These are phyloP conservation scores for Trachelus tabidus DNA, from an alignment of 2,888 invertebrate genomes.

Conservation along the genomic window DNA sequence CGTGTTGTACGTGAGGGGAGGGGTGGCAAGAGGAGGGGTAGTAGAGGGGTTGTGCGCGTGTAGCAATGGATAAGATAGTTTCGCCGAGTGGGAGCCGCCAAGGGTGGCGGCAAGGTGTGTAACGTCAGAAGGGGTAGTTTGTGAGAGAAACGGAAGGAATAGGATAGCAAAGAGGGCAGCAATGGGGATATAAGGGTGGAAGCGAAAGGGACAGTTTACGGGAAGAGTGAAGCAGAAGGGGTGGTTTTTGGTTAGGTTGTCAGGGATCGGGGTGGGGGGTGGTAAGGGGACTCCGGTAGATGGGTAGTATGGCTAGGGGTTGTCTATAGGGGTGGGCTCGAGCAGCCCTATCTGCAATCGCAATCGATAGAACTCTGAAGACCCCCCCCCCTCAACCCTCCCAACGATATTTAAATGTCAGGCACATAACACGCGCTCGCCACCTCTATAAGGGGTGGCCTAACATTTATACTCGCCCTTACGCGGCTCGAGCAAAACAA, in stretches of 20 bases:
- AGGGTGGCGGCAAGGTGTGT: not conserved
- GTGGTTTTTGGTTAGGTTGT: not conserved
- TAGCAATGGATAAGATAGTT: not conserved
- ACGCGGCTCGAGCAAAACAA: constrained; percentile 15
- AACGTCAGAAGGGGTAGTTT: not conserved
- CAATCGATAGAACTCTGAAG: constrained; percentile 48
- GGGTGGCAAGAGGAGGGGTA: constrained; percentile 5
- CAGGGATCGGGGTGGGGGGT: not conserved
- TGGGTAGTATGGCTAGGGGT: not conserved
- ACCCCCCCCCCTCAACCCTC: constrained; percentile 17
- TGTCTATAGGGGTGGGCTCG: not conserved
- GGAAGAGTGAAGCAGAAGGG: constrained; percentile 9
- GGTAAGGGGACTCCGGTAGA: not conserved
- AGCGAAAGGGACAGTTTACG: constrained; percentile 19
- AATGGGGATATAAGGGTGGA: not conserved
- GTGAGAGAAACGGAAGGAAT: not conserved
- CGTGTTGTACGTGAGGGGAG: not conserved
- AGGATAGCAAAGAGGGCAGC: not conserved
- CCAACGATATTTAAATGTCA: constrained; percentile 65
- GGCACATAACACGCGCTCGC: constrained; percentile 56
- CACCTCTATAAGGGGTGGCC: constrained; percentile 44
- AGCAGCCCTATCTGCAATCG: constrained; percentile 46
- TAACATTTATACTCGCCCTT: constrained; percentile 49
- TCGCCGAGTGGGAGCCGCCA: not conserved
- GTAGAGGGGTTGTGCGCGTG: not conserved